Evolutionary conservation across 2,113 vertebrate genomes (phyloP).

Genomic region (Albula glossodonta): DNA sequence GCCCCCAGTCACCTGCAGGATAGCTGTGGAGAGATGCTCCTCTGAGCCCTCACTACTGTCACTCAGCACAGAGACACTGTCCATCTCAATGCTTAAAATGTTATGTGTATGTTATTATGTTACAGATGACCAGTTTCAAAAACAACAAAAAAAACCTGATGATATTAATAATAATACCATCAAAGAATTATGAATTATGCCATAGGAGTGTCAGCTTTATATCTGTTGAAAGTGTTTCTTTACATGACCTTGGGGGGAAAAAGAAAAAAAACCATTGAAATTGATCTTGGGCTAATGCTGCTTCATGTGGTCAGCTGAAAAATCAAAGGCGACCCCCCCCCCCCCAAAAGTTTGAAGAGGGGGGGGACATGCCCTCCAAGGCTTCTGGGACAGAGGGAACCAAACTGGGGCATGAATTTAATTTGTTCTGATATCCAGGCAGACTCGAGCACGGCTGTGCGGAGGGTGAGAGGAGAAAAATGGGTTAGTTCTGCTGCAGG

Average conservation of each 20-base stretch:
- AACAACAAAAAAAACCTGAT: too few relatives aligned
- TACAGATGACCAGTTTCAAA: too few relatives aligned
- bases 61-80: too few relatives aligned
- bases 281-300: not conserved
- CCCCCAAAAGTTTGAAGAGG: constrained; percentile 24
- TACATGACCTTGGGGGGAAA: not conserved
- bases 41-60: too few relatives aligned
- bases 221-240: not conserved
- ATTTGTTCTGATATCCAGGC: constrained; percentile 51
- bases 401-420: constrained; percentile 53
- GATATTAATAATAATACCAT: not conserved
- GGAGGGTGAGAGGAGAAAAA: constrained; percentile 36
- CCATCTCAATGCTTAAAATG: too few relatives aligned
- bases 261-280: not conserved
- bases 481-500: constrained; percentile 36
- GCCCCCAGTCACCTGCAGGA: too few relatives aligned
- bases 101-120: too few relatives aligned
- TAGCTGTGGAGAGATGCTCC: too few relatives aligned
- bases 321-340: constrained; percentile 32
- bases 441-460: constrained; percentile 47
- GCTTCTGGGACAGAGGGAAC: constrained; percentile 45
- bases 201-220: not conserved
- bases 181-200: not conserved
- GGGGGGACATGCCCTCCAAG: constrained; percentile 30
- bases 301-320: constrained; percentile 18